A percentile compares a stretch with the other conserved stretches of the same genome.
Conservation (phyloP, 1,140 invertebrate genomes). For the Drosophila azteca region DNA sequence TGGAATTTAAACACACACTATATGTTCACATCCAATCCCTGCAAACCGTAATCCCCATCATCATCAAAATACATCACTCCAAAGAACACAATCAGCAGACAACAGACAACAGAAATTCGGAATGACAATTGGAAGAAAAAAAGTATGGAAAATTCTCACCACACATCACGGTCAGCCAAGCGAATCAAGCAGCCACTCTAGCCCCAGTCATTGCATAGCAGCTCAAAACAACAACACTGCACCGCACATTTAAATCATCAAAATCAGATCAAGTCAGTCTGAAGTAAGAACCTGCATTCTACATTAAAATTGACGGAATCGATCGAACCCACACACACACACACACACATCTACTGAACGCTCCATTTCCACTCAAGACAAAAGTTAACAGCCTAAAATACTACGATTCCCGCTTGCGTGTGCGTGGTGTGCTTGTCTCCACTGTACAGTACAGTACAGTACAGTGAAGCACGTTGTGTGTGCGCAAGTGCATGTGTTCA, state of each 20-base stretch:
- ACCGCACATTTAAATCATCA: slow-evolving; percentile 3
- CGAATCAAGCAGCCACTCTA: slow-evolving; percentile 27
- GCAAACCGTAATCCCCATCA: slow-evolving; percentile 32
- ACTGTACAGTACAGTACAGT: slow-evolving; percentile 1
- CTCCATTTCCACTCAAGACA: slow-evolving; percentile 40
- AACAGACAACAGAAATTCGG: slow-evolving; percentile 19
- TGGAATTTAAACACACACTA: slow-evolving; percentile 67
- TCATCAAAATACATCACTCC: slow-evolving; percentile 3
- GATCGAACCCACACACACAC: slow-evolving; percentile 11
- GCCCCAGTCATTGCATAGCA: slow-evolving; percentile 11
- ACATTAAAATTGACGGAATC: slow-evolving; percentile 3
- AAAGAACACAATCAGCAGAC: neutral
- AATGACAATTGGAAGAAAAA: too few species aligned
- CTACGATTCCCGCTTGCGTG: slow-evolving; percentile 39
- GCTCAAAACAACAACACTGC: slow-evolving; percentile 1
- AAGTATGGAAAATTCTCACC: slow-evolving; percentile 4
- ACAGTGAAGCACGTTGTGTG: slow-evolving; percentile 14
- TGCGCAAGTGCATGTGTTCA: slow-evolving; percentile 43
- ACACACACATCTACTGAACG: slow-evolving; percentile 14
- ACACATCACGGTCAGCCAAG: slow-evolving; percentile 15
- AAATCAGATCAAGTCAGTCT: slow-evolving; percentile 3
- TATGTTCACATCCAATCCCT: slow-evolving; percentile 29
- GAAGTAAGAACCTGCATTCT: slow-evolving; percentile 14
- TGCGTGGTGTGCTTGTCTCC: slow-evolving; percentile 15
- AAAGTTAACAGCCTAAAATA: slow-evolving; percentile 40